Conservation (phyloP, 1,140 invertebrate species). For the Ceratina japonica region DNA sequence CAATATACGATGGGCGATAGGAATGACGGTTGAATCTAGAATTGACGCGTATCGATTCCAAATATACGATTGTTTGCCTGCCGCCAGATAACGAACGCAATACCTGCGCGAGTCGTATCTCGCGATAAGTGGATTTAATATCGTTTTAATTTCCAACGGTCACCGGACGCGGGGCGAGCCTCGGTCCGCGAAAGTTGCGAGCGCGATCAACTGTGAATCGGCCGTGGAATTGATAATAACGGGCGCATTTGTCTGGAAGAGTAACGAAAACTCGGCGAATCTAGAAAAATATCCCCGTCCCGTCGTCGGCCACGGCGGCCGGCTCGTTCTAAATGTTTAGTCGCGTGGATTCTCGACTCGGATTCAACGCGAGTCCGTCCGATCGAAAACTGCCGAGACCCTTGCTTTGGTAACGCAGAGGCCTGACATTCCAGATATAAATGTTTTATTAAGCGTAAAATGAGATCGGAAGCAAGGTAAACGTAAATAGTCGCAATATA, state of each 20-base stretch:
- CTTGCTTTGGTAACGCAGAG: neutral
- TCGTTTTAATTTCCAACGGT: constrained; percentile 33
- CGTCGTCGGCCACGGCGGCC: neutral
- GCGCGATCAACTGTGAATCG: constrained; percentile 43
- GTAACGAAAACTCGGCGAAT: constrained; percentile 24
- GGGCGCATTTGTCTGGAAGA: constrained; percentile 19
- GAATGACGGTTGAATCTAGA: neutral
- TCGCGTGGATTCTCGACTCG: neutral
- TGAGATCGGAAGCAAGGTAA: neutral
- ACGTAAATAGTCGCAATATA: neutral
- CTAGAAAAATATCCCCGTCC: constrained; percentile 36
- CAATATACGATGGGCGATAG: too few species aligned
- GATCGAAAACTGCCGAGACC: neutral
- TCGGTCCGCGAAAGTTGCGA: neutral
- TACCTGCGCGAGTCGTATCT: constrained; percentile 17
- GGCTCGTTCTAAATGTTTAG: neutral
- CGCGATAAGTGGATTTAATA: constrained; percentile 54
- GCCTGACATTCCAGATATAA: too few species aligned
- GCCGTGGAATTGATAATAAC: constrained; percentile 44
- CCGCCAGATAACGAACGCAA: constrained; percentile 38
- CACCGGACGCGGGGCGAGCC: neutral
- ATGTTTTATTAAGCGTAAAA: neutral
- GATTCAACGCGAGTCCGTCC: neutral
- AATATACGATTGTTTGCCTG: constrained; percentile 3
- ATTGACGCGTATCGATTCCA: constrained; percentile 1